Percentiles rank a stretch among this genome's conserved stretches.
Evolutionary conservation across 2,113 vertebrate species (phyloP).

Genomic region (Bufo bufo): DNA sequence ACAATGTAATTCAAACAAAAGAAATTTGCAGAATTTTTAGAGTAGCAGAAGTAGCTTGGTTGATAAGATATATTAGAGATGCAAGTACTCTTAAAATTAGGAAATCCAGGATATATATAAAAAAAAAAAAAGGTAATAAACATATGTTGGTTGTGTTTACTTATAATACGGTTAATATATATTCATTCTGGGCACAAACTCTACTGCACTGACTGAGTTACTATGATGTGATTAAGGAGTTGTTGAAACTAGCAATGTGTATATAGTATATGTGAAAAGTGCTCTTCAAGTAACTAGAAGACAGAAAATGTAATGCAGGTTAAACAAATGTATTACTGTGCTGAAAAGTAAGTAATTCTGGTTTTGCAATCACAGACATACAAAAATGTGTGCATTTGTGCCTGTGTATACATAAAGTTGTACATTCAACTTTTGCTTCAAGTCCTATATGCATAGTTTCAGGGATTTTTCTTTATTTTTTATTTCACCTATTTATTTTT

Average conservation of each 20-base stretch:
- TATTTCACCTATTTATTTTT: constrained; percentile 8
- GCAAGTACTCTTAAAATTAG: background rate
- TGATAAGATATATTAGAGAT: background rate
- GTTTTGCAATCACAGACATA: constrained; percentile 45
- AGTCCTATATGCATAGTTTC: constrained; percentile 56
- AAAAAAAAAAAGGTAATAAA: background rate
- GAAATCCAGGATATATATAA: background rate
- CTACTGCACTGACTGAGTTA: background rate
- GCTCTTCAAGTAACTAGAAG: background rate
- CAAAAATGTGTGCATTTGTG: constrained; percentile 49
- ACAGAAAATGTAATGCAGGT: background rate
- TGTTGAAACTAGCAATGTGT: background rate
- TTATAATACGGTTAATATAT: background rate
- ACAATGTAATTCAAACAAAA: background rate
- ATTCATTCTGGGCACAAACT: background rate
- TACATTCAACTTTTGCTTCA: constrained; percentile 55
- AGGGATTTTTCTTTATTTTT: constrained; percentile 22
- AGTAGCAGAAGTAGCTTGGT: background rate
- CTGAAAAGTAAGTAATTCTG: constrained; percentile 6
- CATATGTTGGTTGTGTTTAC: background rate
- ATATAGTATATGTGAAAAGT: background rate
- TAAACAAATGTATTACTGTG: background rate
- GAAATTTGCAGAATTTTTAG: background rate
- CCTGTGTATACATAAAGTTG: constrained; percentile 53
- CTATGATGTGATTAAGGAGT: background rate